These are phyloP conservation scores for Drosophila paramelanica DNA, from an alignment of 2,888 invertebrate genomes.

Conservation along the genomic window DNA sequence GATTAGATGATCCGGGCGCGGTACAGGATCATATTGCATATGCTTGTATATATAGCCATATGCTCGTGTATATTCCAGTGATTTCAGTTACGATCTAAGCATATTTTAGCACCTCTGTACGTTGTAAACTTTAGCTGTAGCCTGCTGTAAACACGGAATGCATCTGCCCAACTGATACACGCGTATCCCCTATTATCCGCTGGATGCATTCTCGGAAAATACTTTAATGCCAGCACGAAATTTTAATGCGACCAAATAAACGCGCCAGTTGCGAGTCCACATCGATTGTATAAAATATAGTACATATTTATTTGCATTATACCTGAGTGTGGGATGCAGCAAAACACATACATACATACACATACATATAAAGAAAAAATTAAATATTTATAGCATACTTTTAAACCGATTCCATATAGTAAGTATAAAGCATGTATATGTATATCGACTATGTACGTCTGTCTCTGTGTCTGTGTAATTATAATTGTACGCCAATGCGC, in stretches of 20 bases:
- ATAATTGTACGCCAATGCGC: conserved; percentile 31
- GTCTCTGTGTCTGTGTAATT: conserved; percentile 45
- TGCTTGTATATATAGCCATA: conserved; percentile 7
- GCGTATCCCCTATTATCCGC: conserved; percentile 39
- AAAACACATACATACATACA: conserved; percentile 12
- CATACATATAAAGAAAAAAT: conserved; percentile 15
- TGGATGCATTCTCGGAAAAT: conserved; percentile 16
- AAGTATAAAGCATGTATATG: conserved; percentile 36
- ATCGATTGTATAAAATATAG: conserved; percentile 47
- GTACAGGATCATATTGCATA: neutral
- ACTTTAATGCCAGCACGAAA: conserved; percentile 51
- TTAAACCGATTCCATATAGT: conserved; percentile 56
- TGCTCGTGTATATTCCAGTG: conserved; percentile 58
- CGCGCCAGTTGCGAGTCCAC: conserved; percentile 64
- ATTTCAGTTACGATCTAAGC: conserved; percentile 61
- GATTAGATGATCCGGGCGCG: conserved; percentile 49
- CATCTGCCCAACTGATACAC: conserved; percentile 4
- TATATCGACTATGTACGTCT: conserved; percentile 41
- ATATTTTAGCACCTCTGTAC: conserved; percentile 62
- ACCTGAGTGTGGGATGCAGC: conserved; percentile 36
- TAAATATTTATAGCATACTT: conserved; percentile 68
- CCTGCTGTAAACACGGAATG: conserved; percentile 14
- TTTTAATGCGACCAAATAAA: conserved; percentile 75
- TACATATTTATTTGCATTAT: conserved; percentile 18
- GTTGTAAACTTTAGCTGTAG: conserved; percentile 56